Base-by-base conservation (phyloP, 1,140 invertebrate genomes). In the Drosophila mayri region DNA sequence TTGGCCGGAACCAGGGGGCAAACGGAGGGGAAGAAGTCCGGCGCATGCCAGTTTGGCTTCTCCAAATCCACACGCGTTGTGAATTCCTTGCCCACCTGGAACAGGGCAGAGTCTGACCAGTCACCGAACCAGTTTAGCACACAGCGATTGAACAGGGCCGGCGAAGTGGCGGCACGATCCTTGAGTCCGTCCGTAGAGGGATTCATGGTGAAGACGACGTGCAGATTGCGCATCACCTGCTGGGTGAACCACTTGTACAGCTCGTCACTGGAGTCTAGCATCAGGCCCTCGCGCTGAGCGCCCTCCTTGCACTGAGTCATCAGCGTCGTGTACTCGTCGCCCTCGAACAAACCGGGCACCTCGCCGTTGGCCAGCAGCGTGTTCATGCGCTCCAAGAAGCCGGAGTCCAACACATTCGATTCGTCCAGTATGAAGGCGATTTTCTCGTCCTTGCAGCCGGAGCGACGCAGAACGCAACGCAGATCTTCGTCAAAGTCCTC, bases 231-330 rank as follows among this genome's bases (percentile, higher is more conserved):
- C 97, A 99, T 99, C 22, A 99, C 98, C 95, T 99, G 96, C 72
- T 97, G 96, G 0, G 99, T 99, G 92, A 99, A 92, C 96, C 96
- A 97, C 94, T 99, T 99, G 93, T 99, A 99, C 3, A 99, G 93
- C 93, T 99, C 99, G 93, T 99, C 99, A 67, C 97, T 97, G 0
- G 98, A 99, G 93, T 99, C 99, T 11, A 99, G 93, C 99, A 99
- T 99, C 0, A 99, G 93, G 10, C 99, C 99, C 94, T 99, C 98
- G 52, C 99, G 94, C 90, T 99, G 98, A 12, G 99, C 98, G 0
- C 99, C 99, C 93, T 99, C 99, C 93, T 99, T 99, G 92, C 99
- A 99, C 93, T 99, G 99, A 4, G 98, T 99, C 98, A 99, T 99
- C 47, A 99, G 93, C 0, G 99, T 99, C 1, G 98, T 99, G 93